Base-by-base conservation (phyloP, 2,888 invertebrate species). In the Zaprionus lineosus region DNA sequence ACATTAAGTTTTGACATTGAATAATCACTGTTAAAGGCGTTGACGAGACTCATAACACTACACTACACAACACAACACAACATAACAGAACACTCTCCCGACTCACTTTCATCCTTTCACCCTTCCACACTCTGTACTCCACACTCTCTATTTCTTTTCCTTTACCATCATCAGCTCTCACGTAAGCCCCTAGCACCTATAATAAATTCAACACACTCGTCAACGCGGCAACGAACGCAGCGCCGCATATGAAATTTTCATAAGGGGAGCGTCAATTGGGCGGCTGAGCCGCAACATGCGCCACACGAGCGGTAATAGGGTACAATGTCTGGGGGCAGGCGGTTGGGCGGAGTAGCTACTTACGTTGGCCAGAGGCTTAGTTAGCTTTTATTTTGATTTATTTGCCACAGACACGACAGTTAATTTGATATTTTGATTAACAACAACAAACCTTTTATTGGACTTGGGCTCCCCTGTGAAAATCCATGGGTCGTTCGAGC, bases 361-460 rank as follows among this genome's bases (percentile, higher is more conserved):
- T 31, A 59, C 69, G 41, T 56, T 65, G 50, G 19, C 39, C 41
- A 8, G 26, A 18, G 31, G 34, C 43, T 34, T 33, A 47, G 53
- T 46, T 56, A 56, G 72, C 52, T 67, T 75, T 74, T 72, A 71
- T 84, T 85, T 79, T 89, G 89, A 89, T 89, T 89, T 89, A 89
- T 89, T 76, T 85, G 86, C 88, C 84, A 85, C 88, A 87, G 88
- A 87, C 89, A 89, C 89, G 89, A 89, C 88, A 89, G 88, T 89
- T 89, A 89, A 89, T 89, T 89, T 89, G 89, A 89, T 89, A 89
- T 89, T 89, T 89, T 89, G 89, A 89, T 89, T 89, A 89, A 89
- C 88, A 88, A 85, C 89, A 81, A 78, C 82, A 75, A 67, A 47
- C 19, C 31, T 46, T 39, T 24, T 71, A 47, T 33, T 34, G 15